These are phyloP conservation scores for Mesocentrotus franciscanus DNA, from an alignment of 53 echinoderm and acorn worm species.

Conservation along the genomic window DNA sequence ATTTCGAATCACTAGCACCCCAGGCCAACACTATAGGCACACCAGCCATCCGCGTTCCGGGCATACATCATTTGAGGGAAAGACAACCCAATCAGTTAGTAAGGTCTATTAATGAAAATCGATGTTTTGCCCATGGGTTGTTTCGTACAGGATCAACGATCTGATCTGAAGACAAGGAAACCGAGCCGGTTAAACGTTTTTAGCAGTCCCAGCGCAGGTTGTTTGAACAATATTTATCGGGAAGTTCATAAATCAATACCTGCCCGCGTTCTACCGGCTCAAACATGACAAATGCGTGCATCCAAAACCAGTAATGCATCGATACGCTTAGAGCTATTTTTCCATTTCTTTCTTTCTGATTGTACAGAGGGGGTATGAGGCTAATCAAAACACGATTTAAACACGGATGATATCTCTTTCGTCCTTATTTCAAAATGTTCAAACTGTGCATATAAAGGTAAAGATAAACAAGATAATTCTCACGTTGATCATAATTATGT, in stretches of 20 bases:
- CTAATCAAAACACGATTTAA: neutral
- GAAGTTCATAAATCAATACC: constrained; percentile 55
- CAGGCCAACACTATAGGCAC: constrained; percentile 39
- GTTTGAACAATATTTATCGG: constrained; percentile 65
- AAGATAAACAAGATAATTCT: too few species aligned
- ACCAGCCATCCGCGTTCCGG: constrained; percentile 52
- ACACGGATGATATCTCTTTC: neutral
- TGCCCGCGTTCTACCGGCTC: constrained; percentile 36
- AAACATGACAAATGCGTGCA: constrained; percentile 60
- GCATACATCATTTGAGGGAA: constrained; percentile 42
- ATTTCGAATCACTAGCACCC: neutral
- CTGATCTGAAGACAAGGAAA: constrained; percentile 7
- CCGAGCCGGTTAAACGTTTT: constrained; percentile 35
- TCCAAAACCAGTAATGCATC: constrained; percentile 50
- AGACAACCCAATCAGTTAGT: constrained; percentile 39
- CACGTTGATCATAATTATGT: too few species aligned
- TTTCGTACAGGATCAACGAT: neutral
- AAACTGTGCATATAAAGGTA: too few species aligned
- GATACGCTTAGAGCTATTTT: constrained; percentile 64
- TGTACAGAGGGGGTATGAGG: neutral
- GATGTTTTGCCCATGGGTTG: constrained; percentile 3
- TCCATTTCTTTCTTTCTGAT: constrained; percentile 24
- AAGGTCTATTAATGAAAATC: constrained; percentile 53
- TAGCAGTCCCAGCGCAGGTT: constrained; percentile 38
- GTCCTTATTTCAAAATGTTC: too few species aligned